Evolutionary conservation across 2,888 invertebrate genomes (phyloP).

Genomic region (Bursaphelenchus okinawaensis): DNA sequence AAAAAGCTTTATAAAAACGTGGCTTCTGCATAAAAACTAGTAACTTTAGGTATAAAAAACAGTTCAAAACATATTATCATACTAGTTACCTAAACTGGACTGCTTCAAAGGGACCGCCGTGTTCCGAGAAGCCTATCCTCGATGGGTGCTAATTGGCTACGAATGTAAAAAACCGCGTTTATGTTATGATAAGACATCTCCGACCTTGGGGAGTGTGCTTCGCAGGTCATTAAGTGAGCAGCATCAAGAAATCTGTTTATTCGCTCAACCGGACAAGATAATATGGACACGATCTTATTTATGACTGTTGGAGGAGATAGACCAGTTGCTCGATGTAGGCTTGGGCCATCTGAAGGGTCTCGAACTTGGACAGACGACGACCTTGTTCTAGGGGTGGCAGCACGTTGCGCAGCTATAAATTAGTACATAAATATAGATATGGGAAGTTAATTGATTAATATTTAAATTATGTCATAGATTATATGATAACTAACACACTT

Average conservation of each 20-base stretch:
- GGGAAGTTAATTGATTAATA: not conserved
- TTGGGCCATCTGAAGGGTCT: slow-evolving; percentile 57
- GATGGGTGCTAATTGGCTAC: not conserved
- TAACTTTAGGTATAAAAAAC: too few relatives aligned
- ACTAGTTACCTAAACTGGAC: too few relatives aligned
- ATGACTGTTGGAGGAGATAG: not conserved
- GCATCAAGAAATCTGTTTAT: not conserved
- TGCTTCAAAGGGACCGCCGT: not conserved
- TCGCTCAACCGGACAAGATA: not conserved
- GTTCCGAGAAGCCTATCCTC: not conserved
- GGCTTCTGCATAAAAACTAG: too few relatives aligned
- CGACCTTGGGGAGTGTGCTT: not conserved
- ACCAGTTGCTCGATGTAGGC: not conserved
- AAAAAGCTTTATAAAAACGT: too few relatives aligned
- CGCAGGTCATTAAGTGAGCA: not conserved
- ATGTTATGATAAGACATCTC: not conserved
- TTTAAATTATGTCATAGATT: not conserved
- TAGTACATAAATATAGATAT: not conserved
- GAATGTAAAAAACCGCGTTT: not conserved
- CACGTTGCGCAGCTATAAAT: slow-evolving; percentile 45
- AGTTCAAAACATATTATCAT: too few relatives aligned
- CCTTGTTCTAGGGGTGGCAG: slow-evolving; percentile 56
- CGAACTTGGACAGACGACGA: slow-evolving; percentile 55
- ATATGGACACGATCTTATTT: not conserved
- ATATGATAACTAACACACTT: too few relatives aligned